A percentile compares a stretch with the other conserved stretches of the same genome.
Conservation (phyloP, 2,888 invertebrate genomes). For the Celastrina argiolus region DNA sequence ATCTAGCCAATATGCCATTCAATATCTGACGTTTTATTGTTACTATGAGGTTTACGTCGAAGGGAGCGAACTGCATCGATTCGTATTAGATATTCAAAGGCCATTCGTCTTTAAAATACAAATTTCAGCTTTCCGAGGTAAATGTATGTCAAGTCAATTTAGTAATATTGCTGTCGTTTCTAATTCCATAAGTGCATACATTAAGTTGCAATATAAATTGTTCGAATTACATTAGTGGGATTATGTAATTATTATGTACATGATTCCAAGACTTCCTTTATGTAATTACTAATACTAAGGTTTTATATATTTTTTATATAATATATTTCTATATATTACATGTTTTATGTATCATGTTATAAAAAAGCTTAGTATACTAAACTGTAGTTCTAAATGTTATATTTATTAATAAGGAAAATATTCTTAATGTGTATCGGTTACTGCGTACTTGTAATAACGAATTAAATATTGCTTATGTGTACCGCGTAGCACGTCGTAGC, state of each 20-base stretch:
- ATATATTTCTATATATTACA: neutral
- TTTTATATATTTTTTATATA: neutral
- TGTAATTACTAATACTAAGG: no score
- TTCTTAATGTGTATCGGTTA: neutral
- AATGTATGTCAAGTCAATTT: constrained; percentile 11
- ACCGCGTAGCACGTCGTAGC: no score
- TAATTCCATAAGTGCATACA: constrained; percentile 1
- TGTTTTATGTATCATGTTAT: neutral
- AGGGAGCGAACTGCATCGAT: neutral
- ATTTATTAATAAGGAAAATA: neutral
- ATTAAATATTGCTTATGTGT: no score
- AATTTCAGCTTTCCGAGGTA: neutral
- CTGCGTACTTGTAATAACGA: no score
- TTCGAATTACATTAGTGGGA: neutral
- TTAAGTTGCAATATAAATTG: neutral
- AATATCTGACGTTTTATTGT: neutral
- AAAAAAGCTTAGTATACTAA: neutral
- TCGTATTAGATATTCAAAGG: neutral
- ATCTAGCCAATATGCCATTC: neutral
- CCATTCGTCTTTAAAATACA: neutral
- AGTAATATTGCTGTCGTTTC: neutral
- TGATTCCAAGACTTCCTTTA: no score
- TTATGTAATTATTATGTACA: neutral
- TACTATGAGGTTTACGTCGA: neutral
- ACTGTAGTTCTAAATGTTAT: neutral